Base-by-base conservation (phyloP, 1,140 invertebrate species). In the Musca vetustissima region DNA sequence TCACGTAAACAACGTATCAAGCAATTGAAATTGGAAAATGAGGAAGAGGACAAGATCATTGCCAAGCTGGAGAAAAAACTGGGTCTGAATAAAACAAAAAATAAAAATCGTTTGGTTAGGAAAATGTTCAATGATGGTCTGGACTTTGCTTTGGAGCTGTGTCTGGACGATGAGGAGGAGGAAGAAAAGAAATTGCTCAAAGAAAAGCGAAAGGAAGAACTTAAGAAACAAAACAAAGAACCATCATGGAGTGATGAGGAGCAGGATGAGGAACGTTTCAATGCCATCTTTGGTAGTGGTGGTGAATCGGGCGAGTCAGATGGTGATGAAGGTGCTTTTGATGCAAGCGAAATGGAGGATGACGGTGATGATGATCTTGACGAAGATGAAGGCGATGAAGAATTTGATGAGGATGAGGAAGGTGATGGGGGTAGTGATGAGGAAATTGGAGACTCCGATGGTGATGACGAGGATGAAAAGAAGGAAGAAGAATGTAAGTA, bases 131-230 rank as follows among this genome's bases (percentile, higher is more conserved):
- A 87, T 49, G 94, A 96, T 87, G 94, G 94, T 2, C 84, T 96
- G 28, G 93, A 95, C 78, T 96, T 93, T 93, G 92, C 93, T 87
- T 87, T 95, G 71, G 92, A 95, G 84, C 87, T 93, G 53, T 94
- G 93, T 81, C 88, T 94, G 80, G 85, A 87, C 64, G 87, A 91
- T 67, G 91, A 89, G 61, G 86, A 89, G 72, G 87, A 89, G 76
- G 85, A 78, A 67, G 68, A 70, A 1, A 81, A 81, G 36, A 78
- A 76, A 70, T 70, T 74, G 53, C 73, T 73, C 28, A 79, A 79
- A 36, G 73, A 78, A 28, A 77, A 72, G 4, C 61, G 76, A 0
- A 81, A 77, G 52, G 69, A 71, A 7, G 70, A 76, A 9, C 50
- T 73, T 0, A 76, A 78, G 14, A 78, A 81, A 43, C 70, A 71